Percentiles rank a stretch among this genome's conserved stretches.
These are phyloP conservation scores for Archocentrus centrarchus DNA, from an alignment of 2,113 vertebrate species.

Conservation along the genomic window DNA sequence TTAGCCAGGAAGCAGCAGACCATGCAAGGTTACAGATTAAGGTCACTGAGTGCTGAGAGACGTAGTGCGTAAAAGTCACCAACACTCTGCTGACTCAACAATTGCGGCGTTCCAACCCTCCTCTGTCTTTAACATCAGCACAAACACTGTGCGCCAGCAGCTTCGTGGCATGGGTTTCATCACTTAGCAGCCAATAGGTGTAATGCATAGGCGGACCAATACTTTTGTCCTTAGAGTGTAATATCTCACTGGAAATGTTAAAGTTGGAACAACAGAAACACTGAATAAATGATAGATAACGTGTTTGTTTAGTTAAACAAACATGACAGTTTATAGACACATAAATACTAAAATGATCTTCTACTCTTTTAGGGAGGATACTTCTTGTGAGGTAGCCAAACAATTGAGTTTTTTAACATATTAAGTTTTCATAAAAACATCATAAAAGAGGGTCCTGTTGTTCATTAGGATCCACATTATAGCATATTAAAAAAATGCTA, in stretches of 20 bases:
- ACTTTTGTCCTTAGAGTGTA: neutral
- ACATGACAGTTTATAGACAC: neutral
- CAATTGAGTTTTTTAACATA: neutral
- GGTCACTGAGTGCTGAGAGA: neutral
- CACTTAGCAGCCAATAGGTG: neutral
- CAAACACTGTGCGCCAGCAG: neutral
- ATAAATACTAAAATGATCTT: neutral
- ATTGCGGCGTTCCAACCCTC: neutral
- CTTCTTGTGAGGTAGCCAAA: neutral
- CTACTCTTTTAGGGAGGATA: neutral
- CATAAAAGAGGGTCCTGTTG: neutral
- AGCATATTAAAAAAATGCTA: neutral
- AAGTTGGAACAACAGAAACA: neutral
- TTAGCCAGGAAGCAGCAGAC: neutral
- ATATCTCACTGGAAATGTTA: neutral
- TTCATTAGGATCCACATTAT: neutral
- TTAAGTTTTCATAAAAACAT: neutral
- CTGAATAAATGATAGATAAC: neutral
- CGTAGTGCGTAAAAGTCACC: neutral
- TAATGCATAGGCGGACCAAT: accelerated
- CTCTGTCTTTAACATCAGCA: neutral
- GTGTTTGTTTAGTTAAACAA: too few species aligned
- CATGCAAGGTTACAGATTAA: neutral
- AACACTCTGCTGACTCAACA: neutral
- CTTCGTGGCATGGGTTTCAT: accelerated